Evolutionary conservation across 2,888 invertebrate genomes (phyloP).

Genomic region (Aspidiotus destructor): DNA sequence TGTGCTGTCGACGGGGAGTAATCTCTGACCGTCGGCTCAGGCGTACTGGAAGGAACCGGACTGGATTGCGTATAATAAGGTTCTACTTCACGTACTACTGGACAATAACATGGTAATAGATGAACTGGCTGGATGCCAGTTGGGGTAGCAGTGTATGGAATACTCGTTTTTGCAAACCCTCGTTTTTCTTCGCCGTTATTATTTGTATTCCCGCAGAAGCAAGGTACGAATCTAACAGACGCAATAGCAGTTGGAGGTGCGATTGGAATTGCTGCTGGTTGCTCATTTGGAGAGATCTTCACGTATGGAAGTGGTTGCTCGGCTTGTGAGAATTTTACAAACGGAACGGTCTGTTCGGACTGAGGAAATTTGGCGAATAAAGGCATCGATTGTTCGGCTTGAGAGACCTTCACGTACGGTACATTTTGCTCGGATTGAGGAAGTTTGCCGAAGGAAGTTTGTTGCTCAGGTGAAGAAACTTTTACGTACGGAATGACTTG

Average conservation of each 20-base stretch:
- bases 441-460: background rate
- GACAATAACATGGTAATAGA: conserved; percentile 7
- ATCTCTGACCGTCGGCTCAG: background rate
- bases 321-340: background rate
- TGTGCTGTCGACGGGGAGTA: background rate
- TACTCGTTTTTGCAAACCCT: background rate
- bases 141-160: background rate
- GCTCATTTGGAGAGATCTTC: background rate
- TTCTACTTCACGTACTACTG: conserved; percentile 5
- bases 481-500: background rate
- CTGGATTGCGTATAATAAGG: background rate
- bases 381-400: too few relatives aligned
- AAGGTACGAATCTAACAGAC: conserved; percentile 8
- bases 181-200: background rate
- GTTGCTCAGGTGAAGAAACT: background rate
- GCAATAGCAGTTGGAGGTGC: background rate
- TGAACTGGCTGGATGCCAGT: conserved; percentile 1
- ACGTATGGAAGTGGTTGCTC: background rate
- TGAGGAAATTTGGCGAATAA: background rate
- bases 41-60: background rate
- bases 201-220: conserved; percentile 5
- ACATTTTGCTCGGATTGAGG: too few relatives aligned
- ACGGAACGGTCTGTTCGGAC: background rate
- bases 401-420: too few relatives aligned
- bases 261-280: background rate